Evolutionary conservation across 2,888 invertebrate species (phyloP), one percentile per base, ranked within the genome.

Genomic region (Trisateles emortualis): DNA sequence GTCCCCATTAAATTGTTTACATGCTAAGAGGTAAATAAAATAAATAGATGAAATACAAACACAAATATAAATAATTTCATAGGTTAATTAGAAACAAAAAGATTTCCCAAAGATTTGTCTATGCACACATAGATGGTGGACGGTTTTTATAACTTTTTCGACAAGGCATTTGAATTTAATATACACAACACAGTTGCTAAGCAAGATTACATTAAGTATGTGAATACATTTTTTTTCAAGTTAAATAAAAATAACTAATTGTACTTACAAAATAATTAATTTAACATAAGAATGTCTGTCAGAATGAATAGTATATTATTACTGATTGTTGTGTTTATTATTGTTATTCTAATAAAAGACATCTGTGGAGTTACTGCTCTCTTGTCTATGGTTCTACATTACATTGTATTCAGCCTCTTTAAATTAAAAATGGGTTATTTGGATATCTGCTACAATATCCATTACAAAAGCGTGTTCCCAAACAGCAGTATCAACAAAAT

Each of bases 41-140:
- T 14, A 50, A 50, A 68, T 47, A 36, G 53, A 39, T 39, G 46
- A 63, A 63, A 50, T 32, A 68, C 42, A 58, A 59, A 51, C 42
- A 55, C 30, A 61, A 65, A 42, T 50, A 42, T 29, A 26, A 41
- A 41, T 24, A 22, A 47, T 22, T 32, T 47, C 39, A n/a, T n/a
- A 33, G 8, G n/a, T 14, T 9, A 39, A 39, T 32, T 14, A 8
- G 22, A 17, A 35, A 35, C 33, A 35, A 1, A 32, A n/a, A 11
- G 32, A 11, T n/a, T 32, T 32, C 11, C 10, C 11, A 14, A 16
- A 3, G 8, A 33, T 33, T 13, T 14, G 14, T 33, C 33, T 13
- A 6, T 9, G 14, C 19, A 13, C 16, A 35, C 3, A 19, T 19
- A 35, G 8, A 33, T 3, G 9, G 3, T 32, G 13, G 5, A 3